These are phyloP conservation scores for Rhagium mordax DNA, from an alignment of 2,888 invertebrate genomes.

Conservation along the genomic window DNA sequence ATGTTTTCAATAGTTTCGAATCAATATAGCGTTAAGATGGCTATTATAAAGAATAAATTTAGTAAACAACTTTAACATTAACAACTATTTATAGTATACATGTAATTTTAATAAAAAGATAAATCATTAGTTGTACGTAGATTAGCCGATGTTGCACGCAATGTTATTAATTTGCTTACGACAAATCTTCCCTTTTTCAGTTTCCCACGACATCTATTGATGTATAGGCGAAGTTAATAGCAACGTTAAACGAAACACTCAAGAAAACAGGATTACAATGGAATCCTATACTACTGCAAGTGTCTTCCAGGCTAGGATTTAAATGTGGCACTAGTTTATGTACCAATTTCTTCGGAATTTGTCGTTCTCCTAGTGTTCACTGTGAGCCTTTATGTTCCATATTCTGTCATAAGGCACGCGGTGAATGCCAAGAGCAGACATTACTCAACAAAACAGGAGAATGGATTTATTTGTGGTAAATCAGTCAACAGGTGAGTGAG, in stretches of 20 bases:
- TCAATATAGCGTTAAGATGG: too few species aligned
- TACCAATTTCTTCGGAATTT: slow-evolving; percentile 54
- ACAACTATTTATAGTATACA: neutral
- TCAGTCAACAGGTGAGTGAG: neutral
- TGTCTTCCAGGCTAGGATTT: neutral
- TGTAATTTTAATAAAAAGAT: neutral
- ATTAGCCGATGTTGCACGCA: neutral
- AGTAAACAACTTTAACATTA: neutral
- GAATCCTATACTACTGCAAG: neutral
- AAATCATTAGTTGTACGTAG: neutral
- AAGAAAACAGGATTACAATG: neutral
- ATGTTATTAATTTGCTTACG: neutral
- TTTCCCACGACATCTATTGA: slow-evolving; percentile 1
- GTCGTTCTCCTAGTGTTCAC: slow-evolving; percentile 95
- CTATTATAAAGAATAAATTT: too few species aligned
- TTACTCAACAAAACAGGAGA: slow-evolving; percentile 40
- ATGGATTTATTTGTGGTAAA: neutral
- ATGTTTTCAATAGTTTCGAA: too few species aligned
- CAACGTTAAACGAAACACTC: neutral
- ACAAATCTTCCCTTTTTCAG: neutral
- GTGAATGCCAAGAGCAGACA: slow-evolving; percentile 99
- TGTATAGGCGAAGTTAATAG: neutral
- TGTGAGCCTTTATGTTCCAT: slow-evolving; percentile 91
- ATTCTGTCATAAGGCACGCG: slow-evolving; percentile 97
- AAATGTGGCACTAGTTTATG: neutral